These are phyloP conservation scores for Allobates femoralis DNA, from an alignment of 2,797 vertebrate species.

Conservation along the genomic window DNA sequence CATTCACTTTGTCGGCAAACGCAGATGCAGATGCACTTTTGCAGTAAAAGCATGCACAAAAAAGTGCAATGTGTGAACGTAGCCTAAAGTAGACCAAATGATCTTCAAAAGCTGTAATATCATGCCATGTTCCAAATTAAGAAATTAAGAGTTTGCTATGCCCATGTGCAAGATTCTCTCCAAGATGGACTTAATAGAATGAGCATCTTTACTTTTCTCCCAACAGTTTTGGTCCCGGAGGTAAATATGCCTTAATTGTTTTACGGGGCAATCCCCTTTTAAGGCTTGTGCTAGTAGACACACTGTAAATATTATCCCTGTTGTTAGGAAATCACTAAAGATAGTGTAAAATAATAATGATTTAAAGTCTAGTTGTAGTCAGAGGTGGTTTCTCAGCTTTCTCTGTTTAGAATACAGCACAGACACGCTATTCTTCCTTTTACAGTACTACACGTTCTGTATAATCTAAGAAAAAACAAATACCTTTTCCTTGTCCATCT, in stretches of 20 bases:
- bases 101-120: too few species aligned
- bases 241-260: neutral
- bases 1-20: too few species aligned
- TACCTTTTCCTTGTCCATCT: conserved; percentile 51
- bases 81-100: too few species aligned
- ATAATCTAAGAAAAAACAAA: conserved; percentile 61
- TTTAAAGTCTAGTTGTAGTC: conserved; percentile 4
- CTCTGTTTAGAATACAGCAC: conserved; percentile 34
- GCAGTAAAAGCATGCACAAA: too few species aligned
- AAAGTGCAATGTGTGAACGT: too few species aligned
- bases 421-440: conserved; percentile 57
- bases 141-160: too few species aligned
- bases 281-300: neutral
- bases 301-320: neutral
- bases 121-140: too few species aligned
- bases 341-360: conserved; percentile 23
- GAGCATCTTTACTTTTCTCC: neutral
- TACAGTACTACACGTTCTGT: conserved; percentile 53
- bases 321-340: neutral
- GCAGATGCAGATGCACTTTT: too few species aligned
- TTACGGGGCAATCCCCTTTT: neutral
- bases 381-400: neutral
- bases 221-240: neutral
- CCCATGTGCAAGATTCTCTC: too few species aligned
- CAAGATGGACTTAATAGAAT: too few species aligned